Base-by-base conservation (phyloP, 1,140 invertebrate species). In the Drosophila miranda region DNA sequence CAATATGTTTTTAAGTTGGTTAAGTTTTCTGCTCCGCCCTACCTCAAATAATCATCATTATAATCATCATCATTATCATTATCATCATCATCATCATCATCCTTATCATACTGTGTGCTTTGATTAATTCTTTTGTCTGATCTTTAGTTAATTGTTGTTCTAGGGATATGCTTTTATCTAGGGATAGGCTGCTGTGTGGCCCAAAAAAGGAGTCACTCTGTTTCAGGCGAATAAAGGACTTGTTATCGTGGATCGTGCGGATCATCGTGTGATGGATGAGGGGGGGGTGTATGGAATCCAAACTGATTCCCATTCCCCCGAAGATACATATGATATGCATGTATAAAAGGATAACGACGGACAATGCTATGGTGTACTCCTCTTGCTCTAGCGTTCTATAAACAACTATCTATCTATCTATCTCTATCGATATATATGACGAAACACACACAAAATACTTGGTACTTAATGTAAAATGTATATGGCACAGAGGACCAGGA, bases 1-100 rank as follows among this genome's bases (percentile, higher is more conserved):
- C 81, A 86, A 86, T 86, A 86, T 86, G 72, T 86, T 86, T 86
- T 86, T 87, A 86, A 87, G 64, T 86, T 87, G 81, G 82, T 86
- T 87, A 86, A 69, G 77, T 86, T 81, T 69, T 64, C 78, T 67
- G 68, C 82, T 61, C 69, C 64, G 69, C 81, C 82, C 82, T 86
- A 86, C 81, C 73, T 77, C 77, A 62, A 74, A 70, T 54, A 75
- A 75, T 63, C 50, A 46, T 55, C 43, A 71, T 55, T 58, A 28
- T 69, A 2, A 34, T 34, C 30, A 34, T 30, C 28, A 30, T 30
- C 28, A 30, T 30, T 2, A 30, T 30, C 3, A 34, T 9, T n/a
- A n/a, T n/a, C 34, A 38, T 38, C 13, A 11, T 13, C 34, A 38
- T 13, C 13, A 11, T 13, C 3, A 13, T 9, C 11, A 11, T 13